These are phyloP conservation scores for Pogonus chalceus DNA, from an alignment of 1,140 invertebrate species.

Conservation along the genomic window DNA sequence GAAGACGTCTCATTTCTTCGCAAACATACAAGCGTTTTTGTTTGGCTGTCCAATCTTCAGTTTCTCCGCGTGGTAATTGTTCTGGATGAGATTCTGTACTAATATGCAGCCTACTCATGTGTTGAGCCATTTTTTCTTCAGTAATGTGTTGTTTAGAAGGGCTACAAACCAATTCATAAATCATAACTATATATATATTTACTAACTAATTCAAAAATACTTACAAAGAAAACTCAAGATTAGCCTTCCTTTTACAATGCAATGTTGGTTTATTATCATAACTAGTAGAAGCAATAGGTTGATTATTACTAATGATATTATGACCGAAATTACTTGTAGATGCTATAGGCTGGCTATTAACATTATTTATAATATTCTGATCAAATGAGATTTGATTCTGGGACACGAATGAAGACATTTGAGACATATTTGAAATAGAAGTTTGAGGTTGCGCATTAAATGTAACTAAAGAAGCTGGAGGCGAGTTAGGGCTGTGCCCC, in stretches of 20 bases:
- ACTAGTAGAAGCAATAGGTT: background rate
- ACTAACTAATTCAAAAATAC: slow-evolving; percentile 8
- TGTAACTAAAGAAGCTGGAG: background rate
- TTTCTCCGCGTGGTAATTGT: slow-evolving; percentile 10
- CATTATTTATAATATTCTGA: background rate
- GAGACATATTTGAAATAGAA: background rate
- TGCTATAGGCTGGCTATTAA: background rate
- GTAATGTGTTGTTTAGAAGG: slow-evolving; percentile 67
- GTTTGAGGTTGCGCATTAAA: background rate
- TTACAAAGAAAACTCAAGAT: slow-evolving; percentile 15
- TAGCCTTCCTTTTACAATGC: slow-evolving; percentile 18
- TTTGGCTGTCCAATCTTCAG: slow-evolving; percentile 22
- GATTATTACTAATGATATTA: background rate
- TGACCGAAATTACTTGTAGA: background rate
- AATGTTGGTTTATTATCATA: background rate
- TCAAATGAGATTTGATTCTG: background rate
- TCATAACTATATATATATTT: too few relatives aligned
- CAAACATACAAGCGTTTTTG: slow-evolving; percentile 38
- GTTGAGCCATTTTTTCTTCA: slow-evolving; percentile 69
- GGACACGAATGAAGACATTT: background rate
- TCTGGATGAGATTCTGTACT: slow-evolving; percentile 31
- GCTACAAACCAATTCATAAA: slow-evolving; percentile 25
- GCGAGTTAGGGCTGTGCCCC: background rate
- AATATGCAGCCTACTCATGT: slow-evolving; percentile 61
- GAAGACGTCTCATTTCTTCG: slow-evolving; percentile 55